A percentile compares a stretch with the other conserved stretches of the same genome.
phyloP scores from a whole-genome alignment of 2,113 vertebrate genomes.

The Amphiprion percula region DNA sequence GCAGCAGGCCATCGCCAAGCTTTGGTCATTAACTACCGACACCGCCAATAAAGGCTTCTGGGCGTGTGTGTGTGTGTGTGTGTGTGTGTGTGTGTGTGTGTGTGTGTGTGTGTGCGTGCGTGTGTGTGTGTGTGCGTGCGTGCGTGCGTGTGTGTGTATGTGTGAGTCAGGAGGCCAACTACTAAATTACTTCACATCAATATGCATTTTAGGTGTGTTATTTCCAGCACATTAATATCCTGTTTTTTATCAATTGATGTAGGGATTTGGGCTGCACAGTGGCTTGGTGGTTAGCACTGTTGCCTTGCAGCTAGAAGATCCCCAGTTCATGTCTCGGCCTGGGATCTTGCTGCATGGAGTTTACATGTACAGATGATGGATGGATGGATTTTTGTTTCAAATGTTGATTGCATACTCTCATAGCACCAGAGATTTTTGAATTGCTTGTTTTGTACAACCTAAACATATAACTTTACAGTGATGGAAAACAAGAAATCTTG shows the following conservation, averaged over 20 bases:
- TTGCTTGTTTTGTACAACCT: no score
- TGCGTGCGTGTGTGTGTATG: constrained; percentile 10
- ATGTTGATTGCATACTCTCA: no score
- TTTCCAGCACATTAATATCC: background rate
- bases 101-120: constrained; percentile 29
- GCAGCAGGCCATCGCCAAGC: constrained; percentile 77
- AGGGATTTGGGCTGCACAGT: background rate
- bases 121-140: constrained; percentile 7
- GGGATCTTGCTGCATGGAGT: no score
- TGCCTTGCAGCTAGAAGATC: no score
- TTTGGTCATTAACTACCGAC: constrained; percentile 78
- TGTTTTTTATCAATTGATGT: background rate
- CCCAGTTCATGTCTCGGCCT: no score
- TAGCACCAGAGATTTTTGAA: no score
- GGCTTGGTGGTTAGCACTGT: no score
- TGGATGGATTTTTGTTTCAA: no score
- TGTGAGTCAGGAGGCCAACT: constrained; percentile 40
- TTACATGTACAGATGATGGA: no score
- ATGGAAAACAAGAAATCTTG: background rate
- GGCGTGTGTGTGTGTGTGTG: constrained; percentile 33
- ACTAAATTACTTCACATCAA: constrained; percentile 46
- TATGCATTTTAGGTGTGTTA: constrained; percentile 16
- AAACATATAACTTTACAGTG: no score
- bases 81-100: constrained; percentile 19
- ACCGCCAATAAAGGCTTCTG: constrained; percentile 56